Evolutionary conservation across 2,797 vertebrate genomes (phyloP).

Genomic region (Neosilurus hyrtlii): DNA sequence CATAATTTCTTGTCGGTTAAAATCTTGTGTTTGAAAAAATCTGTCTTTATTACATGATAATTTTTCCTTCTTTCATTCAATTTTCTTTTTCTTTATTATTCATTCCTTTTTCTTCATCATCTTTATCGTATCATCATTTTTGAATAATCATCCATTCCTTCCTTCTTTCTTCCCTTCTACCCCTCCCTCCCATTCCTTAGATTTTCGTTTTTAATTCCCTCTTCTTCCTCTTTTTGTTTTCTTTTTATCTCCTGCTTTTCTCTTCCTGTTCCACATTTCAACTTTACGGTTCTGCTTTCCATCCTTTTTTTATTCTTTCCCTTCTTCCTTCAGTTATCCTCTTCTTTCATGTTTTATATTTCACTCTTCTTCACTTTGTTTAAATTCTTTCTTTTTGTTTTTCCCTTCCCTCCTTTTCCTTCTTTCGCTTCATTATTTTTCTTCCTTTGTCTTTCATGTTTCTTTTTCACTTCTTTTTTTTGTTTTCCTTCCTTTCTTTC

Average conservation of each 20-base stretch:
- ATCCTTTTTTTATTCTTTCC: not conserved
- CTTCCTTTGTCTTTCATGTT: too few relatives aligned
- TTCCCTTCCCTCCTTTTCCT: too few relatives aligned
- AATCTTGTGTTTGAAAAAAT: not conserved
- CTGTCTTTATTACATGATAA: not conserved
- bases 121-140: not conserved
- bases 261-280: too few relatives aligned
- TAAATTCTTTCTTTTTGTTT: too few relatives aligned
- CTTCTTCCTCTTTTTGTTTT: not conserved
- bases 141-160: not conserved
- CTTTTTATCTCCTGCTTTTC: too few relatives aligned
- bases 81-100: too few relatives aligned
- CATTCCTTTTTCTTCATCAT: not conserved
- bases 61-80: not conserved
- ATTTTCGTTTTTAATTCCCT: not conserved
- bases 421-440: too few relatives aligned
- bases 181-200: too few relatives aligned
- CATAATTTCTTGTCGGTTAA: not conserved
- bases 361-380: too few relatives aligned
- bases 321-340: not conserved
- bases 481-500: too few relatives aligned
- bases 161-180: not conserved
- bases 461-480: too few relatives aligned
- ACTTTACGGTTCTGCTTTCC: too few relatives aligned
- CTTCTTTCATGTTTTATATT: not conserved